Conservation (phyloP, 2,113 vertebrate species). For the Parus major region DNA sequence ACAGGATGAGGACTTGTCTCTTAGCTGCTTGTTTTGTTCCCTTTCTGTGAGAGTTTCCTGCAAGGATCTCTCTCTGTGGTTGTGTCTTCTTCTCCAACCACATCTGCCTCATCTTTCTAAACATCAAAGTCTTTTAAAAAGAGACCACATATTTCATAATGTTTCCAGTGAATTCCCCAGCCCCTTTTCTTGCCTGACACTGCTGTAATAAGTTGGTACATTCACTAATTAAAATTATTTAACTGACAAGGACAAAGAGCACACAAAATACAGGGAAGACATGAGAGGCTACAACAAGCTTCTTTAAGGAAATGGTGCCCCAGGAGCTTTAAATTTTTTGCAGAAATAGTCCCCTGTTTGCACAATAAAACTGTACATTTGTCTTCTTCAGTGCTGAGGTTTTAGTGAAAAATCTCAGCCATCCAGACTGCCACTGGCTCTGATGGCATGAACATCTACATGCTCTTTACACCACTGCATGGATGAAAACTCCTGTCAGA, state of each 20-base stretch:
- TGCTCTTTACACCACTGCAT: background rate
- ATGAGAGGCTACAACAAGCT: background rate
- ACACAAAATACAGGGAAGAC: background rate
- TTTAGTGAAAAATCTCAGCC: background rate
- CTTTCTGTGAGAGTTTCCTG: background rate
- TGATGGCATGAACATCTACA: background rate
- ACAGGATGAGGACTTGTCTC: background rate
- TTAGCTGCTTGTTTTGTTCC: background rate
- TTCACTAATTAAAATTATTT: background rate
- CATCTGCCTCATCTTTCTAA: background rate
- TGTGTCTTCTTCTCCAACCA: background rate
- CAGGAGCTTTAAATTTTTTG: background rate
- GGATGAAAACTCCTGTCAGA: background rate
- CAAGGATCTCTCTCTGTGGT: background rate
- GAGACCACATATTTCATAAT: background rate
- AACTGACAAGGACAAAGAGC: background rate
- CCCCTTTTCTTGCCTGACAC: background rate
- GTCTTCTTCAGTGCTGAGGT: background rate
- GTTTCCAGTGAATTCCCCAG: background rate
- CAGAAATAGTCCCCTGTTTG: background rate
- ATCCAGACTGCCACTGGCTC: background rate
- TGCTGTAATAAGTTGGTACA: background rate
- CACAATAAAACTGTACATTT: background rate
- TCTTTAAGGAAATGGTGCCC: background rate
- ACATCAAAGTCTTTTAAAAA: background rate